Evolutionary conservation across 2,797 vertebrate species (phyloP), one percentile per base, ranked within the genome.

Genomic region (Glossophaga mutica): DNA sequence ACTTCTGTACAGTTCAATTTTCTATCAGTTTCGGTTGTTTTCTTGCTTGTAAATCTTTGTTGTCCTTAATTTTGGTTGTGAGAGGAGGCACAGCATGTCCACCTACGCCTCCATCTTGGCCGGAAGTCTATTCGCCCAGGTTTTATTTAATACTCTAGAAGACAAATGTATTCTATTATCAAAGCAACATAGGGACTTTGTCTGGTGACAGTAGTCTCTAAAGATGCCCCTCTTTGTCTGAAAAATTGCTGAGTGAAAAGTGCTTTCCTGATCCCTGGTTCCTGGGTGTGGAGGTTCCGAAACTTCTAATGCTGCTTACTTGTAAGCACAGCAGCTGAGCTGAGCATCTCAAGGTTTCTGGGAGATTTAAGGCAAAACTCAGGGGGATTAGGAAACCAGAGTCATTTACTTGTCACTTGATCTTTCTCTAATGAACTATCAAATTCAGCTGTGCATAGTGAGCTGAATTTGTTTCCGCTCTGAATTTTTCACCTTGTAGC

Each of bases 391-490:
- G 55, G 74, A 85, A 87, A 57, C 52, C 46, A 19, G 42, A 83
- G 82, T 87, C 82, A 42, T 95, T 95, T 84, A 91, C 70, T 93
- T 95, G 77, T 89, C 82, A 55, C 46, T 94, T 88, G 85, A 44
- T 92, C 94, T 86, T 92, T 86, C 65, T 85, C 62, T 87, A 91
- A 79, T 89, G 86, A 77, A 73, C 44, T 22, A n/a, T 77, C 74
- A 42, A 65, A 90, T 87, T 96, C 78, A 78, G 6, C 74, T 95
- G n/a, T 87, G 92, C 79, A 4, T 73, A 89, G 78, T 84, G 93
- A 96, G 77, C 71, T 48, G 15, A 94, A 67, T 96, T 92, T 68
- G 78, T 94, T 90, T 96, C 74, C 22, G 70, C 82, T 79, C 57
- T 79, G 93, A 39, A 46, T 93, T 95, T 83, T 91, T 94, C n/a